These are phyloP conservation scores for Ophion ellenae DNA, from an alignment of 2,888 invertebrate species.

Conservation along the genomic window DNA sequence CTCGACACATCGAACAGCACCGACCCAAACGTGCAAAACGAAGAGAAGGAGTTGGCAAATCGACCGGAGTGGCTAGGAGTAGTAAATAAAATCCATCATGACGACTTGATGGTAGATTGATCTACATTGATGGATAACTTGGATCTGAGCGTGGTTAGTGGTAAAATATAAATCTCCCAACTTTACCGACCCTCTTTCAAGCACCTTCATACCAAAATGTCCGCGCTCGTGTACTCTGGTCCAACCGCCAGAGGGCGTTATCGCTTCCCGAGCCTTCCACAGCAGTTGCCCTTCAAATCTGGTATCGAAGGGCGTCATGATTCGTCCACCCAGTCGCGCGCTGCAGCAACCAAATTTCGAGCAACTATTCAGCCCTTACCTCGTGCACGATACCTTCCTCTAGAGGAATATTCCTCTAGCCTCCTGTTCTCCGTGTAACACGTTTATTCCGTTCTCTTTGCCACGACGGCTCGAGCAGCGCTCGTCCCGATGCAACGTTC, in stretches of 20 bases:
- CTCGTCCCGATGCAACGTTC: conserved; percentile 39
- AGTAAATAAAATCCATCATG: background rate
- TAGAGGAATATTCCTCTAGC: conserved; percentile 29
- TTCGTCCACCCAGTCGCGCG: background rate
- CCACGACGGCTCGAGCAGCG: conserved; percentile 67
- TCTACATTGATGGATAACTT: too few relatives aligned
- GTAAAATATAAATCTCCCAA: background rate
- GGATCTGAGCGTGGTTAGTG: background rate
- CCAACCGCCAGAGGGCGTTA: too few relatives aligned
- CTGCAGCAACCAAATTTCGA: background rate
- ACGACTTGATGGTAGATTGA: too few relatives aligned
- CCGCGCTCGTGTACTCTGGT: too few relatives aligned
- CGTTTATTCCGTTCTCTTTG: conserved; percentile 61
- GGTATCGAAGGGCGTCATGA: too few relatives aligned
- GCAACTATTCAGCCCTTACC: conserved; percentile 63
- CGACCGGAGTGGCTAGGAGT: background rate
- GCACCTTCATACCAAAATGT: background rate
- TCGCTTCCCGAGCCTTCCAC: too few relatives aligned
- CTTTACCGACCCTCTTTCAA: background rate
- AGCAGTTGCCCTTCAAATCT: too few relatives aligned
- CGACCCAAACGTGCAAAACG: background rate
- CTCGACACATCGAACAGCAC: too few relatives aligned
- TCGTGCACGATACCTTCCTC: conserved; percentile 75
- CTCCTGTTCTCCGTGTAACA: conserved; percentile 59
- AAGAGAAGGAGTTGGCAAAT: background rate